Evolutionary conservation across 2,888 invertebrate genomes (phyloP), one percentile per base, ranked within the genome.

Genomic region (Drosophila cognata): DNA sequence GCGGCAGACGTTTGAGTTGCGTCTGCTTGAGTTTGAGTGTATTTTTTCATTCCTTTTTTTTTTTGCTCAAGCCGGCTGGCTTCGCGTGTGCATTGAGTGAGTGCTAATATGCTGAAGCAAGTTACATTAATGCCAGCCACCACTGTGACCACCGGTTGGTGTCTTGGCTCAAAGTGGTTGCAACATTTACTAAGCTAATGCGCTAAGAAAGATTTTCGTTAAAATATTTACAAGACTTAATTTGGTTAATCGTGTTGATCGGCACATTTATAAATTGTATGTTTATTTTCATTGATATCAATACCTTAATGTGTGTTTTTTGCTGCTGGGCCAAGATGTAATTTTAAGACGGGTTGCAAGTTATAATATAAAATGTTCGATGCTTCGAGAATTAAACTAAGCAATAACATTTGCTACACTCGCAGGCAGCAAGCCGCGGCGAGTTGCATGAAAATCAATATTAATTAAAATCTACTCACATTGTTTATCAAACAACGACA

Each of bases 141-240:
- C 67, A 78, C 66, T 88, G 83, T 87, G 59, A 53, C n/a, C 35
- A 31, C 38, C 4, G 84, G 84, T 84, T 89, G 21, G 38, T 84
- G 89, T 84, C 82, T 74, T 63, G 33, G 71, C 84, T 84, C 18
- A 29, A 55, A 57, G 53, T 35, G 89, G 89, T 89, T 89, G 58
- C 52, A 68, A 78, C 31, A 35, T 53, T 87, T 81, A 87, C 74
- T 78, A 74, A 70, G 38, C 66, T 48, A 56, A 63, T 76, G 67
- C 66, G 71, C 71, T 64, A 16, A 25, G 55, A 60, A 52, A 29
- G 28, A 56, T 36, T 28, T 58, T 60, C 62, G 77, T 81, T 46
- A 48, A 66, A 52, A 35, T 48, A 28, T 28, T 21, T 35, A 53
- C 16, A 35, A 25, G 36, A 53, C 33, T 25, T 8, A 28, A 11